Conservation (phyloP, 2,797 vertebrate genomes). For the Agapornis canus region DNA sequence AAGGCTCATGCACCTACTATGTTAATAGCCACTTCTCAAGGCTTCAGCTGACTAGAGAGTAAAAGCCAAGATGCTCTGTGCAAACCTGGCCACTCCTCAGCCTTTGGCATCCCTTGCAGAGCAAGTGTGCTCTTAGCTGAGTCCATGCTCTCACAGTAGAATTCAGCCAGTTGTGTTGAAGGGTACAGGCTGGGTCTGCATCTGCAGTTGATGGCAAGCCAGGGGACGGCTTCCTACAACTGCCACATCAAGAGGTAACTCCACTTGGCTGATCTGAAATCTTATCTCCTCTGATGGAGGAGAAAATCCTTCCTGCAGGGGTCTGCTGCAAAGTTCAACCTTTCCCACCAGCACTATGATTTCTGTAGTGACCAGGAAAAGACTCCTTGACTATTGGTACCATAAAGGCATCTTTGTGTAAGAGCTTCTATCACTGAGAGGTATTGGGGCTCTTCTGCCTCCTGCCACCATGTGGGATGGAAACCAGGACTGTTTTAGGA, state of each 20-base stretch:
- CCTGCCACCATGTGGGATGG: background rate
- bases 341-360: background rate
- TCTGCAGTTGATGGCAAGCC: rapidly evolving
- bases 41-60: background rate
- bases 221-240: background rate
- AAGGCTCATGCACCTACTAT: background rate
- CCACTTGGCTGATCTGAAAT: background rate
- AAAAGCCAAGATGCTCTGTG: background rate
- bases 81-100: background rate
- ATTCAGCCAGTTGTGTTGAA: background rate
- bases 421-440: background rate
- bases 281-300: background rate
- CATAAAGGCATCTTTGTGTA: background rate
- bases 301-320: background rate
- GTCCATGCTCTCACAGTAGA: background rate
- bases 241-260: background rate
- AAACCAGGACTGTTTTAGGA: background rate
- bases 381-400: background rate
- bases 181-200: background rate
- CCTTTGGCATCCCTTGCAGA: background rate
- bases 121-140: background rate
- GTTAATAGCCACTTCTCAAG: background rate
- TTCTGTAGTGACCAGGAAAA: background rate
- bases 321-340: background rate
- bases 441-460: background rate